phyloP scores from a whole-genome alignment of 1,140 invertebrate genomes.

The Calosoma granatense region DNA sequence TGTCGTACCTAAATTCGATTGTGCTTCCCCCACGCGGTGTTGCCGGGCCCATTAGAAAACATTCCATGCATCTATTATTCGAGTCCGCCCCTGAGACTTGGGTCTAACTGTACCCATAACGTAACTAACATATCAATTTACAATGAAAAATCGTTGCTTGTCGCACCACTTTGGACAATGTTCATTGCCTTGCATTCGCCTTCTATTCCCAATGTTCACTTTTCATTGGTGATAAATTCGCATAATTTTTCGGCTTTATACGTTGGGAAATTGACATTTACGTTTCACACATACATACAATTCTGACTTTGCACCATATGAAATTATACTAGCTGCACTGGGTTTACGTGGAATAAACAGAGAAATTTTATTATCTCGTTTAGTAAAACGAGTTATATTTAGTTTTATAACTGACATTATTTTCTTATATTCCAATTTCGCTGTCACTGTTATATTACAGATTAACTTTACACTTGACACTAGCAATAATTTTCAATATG shows the following conservation, averaged over 20 bases:
- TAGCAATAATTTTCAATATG: too few relatives aligned
- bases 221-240: background rate
- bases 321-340: background rate
- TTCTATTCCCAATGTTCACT: background rate
- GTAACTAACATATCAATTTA: slow-evolving; percentile 9
- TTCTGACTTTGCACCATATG: background rate
- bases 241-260: background rate
- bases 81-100: background rate
- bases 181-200: background rate
- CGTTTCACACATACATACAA: too few relatives aligned
- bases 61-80: slow-evolving; percentile 9
- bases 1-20: slow-evolving; percentile 4
- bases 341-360: too few relatives aligned
- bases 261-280: background rate
- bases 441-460: too few relatives aligned
- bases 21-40: background rate
- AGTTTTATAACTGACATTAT: too few relatives aligned
- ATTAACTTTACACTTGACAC: too few relatives aligned
- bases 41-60: background rate
- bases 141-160: slow-evolving; percentile 7
- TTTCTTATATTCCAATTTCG: too few relatives aligned
- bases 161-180: background rate
- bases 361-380: too few relatives aligned
- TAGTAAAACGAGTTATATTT: too few relatives aligned
- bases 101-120: background rate